Evolutionary conservation across 2,888 invertebrate species (phyloP).

Genomic region (Pammene fasciana): DNA sequence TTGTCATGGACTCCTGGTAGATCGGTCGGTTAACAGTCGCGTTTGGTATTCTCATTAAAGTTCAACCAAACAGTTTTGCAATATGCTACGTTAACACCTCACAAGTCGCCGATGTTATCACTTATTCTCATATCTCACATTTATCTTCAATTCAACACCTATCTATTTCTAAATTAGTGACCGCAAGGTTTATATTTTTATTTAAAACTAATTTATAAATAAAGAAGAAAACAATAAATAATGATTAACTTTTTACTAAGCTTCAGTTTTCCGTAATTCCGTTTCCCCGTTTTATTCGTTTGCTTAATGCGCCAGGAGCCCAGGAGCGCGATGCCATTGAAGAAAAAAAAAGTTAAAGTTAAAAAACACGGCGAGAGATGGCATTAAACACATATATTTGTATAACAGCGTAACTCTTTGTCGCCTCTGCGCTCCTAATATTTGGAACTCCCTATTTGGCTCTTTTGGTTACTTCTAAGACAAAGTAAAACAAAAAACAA

Average conservation of each 20-base stretch:
- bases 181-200: not conserved
- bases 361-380: conserved; percentile 54
- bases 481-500: conserved; percentile 12
- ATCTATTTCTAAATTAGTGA: not conserved
- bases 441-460: conserved; percentile 75
- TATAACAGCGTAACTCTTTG: conserved; percentile 48
- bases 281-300: too few relatives aligned
- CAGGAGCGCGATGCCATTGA: too few relatives aligned
- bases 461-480: conserved; percentile 60
- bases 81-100: conserved; percentile 12
- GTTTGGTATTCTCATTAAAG: conserved; percentile 45
- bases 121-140: not conserved
- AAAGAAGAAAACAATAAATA: not conserved
- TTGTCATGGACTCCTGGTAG: conserved; percentile 70
- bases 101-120: conserved; percentile 14
- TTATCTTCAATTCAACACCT: not conserved
- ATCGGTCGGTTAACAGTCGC: conserved; percentile 57
- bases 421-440: conserved; percentile 67
- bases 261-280: too few relatives aligned
- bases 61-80: conserved; percentile 20
- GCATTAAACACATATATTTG: conserved; percentile 46
- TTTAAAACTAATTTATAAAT: not conserved
- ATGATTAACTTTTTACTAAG: not conserved
- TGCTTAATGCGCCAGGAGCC: too few relatives aligned
- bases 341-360: conserved; percentile 9